Evolutionary conservation across 2,888 invertebrate species (phyloP), one percentile per base, ranked within the genome.

Genomic region (Ectropis crepuscularia): DNA sequence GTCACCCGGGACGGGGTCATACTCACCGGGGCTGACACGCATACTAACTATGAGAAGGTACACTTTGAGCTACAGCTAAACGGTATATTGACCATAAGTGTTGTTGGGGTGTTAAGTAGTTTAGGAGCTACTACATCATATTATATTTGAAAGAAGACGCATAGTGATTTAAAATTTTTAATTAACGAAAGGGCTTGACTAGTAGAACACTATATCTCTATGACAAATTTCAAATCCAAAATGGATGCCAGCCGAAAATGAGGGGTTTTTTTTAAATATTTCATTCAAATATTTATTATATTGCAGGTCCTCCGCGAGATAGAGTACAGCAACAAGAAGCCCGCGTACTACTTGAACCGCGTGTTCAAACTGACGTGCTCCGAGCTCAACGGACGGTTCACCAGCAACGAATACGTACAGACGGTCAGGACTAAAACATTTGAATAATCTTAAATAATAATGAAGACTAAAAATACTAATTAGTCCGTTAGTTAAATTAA

Each of bases 301-400:
- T 12, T 8, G 12, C 90, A 93, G 92, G 90, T 95, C 49, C 93
- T 98, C 53, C 94, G 96, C 39, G 95, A 96, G 79, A 96, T 98
- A 69, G 96, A 96, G 74, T 99, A 99, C 93, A 98, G 97, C 84
- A 99, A 99, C 93, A 97, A 97, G 79, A 98, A 99, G 83, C 99
- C 99, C 5, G 98, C 98, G 8, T 98, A 98, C 87, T 98, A 98
- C 86, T 93, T 99, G 71, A 98, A 98, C 92, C 95, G 99, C 69
- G 98, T 98, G 36, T 99, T 99, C 93, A 98, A 98, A 82, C 94
- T 99, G 53, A 96, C 98, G 67, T 99, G 99, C 90, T 98, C 98
- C 0, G 98, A 98, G 87, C 94, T 98, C 66, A 97, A 96, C 88
- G 98, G 98, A 5, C 94, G 98, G 54, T 98, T 98, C 89, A 96